Conservation (phyloP, 2,888 invertebrate genomes). For the Acrocera orbiculus region DNA sequence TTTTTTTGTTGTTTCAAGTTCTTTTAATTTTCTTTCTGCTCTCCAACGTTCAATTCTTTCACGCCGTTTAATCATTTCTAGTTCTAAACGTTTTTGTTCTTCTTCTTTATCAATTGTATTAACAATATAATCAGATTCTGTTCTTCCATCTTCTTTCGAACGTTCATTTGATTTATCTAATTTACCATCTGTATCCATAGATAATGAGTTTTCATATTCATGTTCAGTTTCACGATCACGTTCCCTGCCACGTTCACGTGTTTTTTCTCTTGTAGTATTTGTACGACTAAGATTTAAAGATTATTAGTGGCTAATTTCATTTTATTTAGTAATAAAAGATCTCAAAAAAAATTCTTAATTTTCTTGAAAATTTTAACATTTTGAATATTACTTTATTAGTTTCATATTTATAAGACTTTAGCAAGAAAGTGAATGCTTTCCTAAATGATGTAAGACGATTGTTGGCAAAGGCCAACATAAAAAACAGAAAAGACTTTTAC, state of each 20-base stretch:
- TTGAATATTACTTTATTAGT: too few species aligned
- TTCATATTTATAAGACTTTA: too few species aligned
- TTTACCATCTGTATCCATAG: slow-evolving; percentile 14
- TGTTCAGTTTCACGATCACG: slow-evolving; percentile 15
- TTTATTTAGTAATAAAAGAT: too few species aligned
- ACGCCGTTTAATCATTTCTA: slow-evolving; percentile 89
- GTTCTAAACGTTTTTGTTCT: slow-evolving; percentile 73
- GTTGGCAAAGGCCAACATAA: too few species aligned
- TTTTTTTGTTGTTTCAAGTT: slow-evolving; percentile 61
- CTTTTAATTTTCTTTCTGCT: slow-evolving; percentile 78
- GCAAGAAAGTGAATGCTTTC: too few species aligned
- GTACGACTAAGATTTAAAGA: too few species aligned
- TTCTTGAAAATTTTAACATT: too few species aligned
- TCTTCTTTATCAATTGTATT: slow-evolving; percentile 57
- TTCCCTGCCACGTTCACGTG: slow-evolving; percentile 34
- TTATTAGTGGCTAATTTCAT: too few species aligned
- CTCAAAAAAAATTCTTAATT: too few species aligned
- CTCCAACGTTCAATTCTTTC: slow-evolving; percentile 94
- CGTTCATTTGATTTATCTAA: slow-evolving; percentile 2
- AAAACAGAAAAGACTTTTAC: too few species aligned
- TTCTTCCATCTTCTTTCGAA: slow-evolving; percentile 19
- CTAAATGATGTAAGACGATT: too few species aligned
- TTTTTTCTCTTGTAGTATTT: too few species aligned
- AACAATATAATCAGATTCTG: slow-evolving; percentile 22
- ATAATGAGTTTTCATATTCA: slow-evolving; percentile 12